Evolutionary conservation across 2,797 vertebrate species (phyloP).

Genomic region (Diplodus sargus): DNA sequence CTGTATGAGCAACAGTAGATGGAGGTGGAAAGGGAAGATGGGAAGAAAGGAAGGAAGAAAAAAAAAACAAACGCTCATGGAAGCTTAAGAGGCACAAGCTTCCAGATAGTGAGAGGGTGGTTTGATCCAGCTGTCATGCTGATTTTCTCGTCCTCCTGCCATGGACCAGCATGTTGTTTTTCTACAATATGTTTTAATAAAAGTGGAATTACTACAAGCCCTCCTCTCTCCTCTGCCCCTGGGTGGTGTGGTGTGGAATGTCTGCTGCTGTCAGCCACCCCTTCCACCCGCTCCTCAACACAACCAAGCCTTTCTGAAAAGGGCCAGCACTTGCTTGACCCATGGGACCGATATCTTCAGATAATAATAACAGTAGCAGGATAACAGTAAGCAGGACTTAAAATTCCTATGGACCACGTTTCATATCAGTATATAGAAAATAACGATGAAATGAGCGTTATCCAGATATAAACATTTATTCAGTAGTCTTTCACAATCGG

Average conservation of each 20-base stretch:
- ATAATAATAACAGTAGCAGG: conserved; percentile 37
- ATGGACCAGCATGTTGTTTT: conserved; percentile 73
- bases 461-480: not conserved
- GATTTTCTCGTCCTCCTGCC: conserved; percentile 67
- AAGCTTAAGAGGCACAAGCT: conserved; percentile 56
- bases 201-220: conserved; percentile 83
- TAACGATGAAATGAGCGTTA: conserved; percentile 12
- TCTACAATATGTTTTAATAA: conserved; percentile 87
- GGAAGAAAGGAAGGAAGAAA: conserved; percentile 12
- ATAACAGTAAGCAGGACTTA: conserved; percentile 34
- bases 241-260: conserved; percentile 78
- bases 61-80: conserved; percentile 38
- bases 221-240: conserved; percentile 57
- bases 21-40: conserved; percentile 26
- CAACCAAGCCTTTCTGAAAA: conserved; percentile 40
- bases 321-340: conserved; percentile 42
- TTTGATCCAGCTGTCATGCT: conserved; percentile 63
- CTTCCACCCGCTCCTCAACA: conserved; percentile 31
- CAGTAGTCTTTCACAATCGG: not conserved
- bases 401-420: conserved; percentile 13
- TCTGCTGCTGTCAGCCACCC: conserved; percentile 70
- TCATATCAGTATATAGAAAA: conserved; percentile 3
- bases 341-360: conserved; percentile 32
- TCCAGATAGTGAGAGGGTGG: conserved; percentile 31
- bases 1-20: conserved; percentile 48